Percentiles rank a stretch among this genome's conserved stretches.
These are phyloP conservation scores for Artemia sinica DNA, from an alignment of 2,888 invertebrate genomes.

Conservation along the genomic window DNA sequence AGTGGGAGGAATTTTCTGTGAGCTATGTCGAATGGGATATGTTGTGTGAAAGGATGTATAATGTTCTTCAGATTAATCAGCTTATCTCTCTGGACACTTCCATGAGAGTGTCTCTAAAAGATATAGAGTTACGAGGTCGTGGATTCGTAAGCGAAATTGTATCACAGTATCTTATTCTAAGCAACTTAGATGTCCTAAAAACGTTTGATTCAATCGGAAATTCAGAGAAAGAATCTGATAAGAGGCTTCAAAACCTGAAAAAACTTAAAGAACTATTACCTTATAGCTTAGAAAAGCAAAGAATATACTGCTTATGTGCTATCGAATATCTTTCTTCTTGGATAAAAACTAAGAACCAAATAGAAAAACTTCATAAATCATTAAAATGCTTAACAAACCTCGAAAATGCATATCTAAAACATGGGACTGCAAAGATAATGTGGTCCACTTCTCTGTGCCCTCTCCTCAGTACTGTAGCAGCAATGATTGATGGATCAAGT, in stretches of 20 bases:
- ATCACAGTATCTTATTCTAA: background rate
- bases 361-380: background rate
- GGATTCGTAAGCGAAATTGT: background rate
- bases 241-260: background rate
- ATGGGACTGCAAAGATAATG: constrained; percentile 50
- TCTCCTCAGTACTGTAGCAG: constrained; percentile 15
- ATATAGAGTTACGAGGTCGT: background rate
- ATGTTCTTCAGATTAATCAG: background rate
- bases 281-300: background rate
- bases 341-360: background rate
- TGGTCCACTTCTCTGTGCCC: constrained; percentile 20
- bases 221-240: background rate
- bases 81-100: background rate
- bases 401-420: constrained; percentile 39
- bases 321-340: constrained; percentile 2
- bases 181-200: background rate
- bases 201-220: background rate
- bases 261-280: background rate
- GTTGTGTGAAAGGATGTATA: background rate
- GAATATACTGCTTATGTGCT: background rate
- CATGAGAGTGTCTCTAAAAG: background rate
- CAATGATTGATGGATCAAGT: constrained; percentile 20
- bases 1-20: background rate
- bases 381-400: background rate
- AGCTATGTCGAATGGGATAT: constrained; percentile 5